Percentiles rank a stretch among this genome's conserved stretches.
Evolutionary conservation across 2,113 vertebrate species (phyloP).

Genomic region (Aldabrachelys gigantea): DNA sequence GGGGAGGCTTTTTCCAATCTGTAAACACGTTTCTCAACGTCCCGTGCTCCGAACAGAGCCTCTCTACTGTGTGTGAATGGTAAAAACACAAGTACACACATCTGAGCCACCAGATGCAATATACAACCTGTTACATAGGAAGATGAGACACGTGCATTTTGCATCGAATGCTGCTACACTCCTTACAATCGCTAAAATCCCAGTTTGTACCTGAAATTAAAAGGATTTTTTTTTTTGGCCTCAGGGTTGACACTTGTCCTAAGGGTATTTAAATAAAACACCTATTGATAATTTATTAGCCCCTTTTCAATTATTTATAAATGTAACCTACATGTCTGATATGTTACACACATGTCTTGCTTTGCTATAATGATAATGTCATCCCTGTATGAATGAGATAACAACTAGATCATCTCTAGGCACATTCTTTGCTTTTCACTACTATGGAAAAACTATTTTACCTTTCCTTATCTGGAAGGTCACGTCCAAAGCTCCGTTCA

Average conservation of each 20-base stretch:
- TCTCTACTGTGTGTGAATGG: background rate
- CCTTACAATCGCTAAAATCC: conserved; percentile 43
- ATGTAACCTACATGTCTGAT: background rate
- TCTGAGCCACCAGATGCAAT: background rate
- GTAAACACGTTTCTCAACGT: background rate
- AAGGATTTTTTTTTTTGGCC: conserved; percentile 10
- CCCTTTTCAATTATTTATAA: conserved; percentile 19
- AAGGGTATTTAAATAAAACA: conserved; percentile 67
- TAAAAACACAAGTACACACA: background rate
- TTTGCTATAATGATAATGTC: background rate
- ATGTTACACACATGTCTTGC: background rate
- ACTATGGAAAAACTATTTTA: background rate
- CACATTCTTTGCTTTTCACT: background rate
- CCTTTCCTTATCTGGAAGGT: background rate
- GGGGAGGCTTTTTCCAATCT: background rate
- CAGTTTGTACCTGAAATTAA: conserved; percentile 27
- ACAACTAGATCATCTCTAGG: background rate
- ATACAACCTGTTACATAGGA: background rate
- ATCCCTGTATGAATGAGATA: background rate
- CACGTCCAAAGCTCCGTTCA: background rate
- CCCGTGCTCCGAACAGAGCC: background rate
- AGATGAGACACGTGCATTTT: conserved; percentile 10
- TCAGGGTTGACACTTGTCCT: conserved; percentile 43
- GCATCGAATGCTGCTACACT: conserved; percentile 55
- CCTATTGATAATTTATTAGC: conserved; percentile 52